Percentiles rank a stretch among this genome's conserved stretches.
Evolutionary conservation across 2,797 vertebrate species (phyloP).

Genomic region (Lutjanus argentimaculatus): DNA sequence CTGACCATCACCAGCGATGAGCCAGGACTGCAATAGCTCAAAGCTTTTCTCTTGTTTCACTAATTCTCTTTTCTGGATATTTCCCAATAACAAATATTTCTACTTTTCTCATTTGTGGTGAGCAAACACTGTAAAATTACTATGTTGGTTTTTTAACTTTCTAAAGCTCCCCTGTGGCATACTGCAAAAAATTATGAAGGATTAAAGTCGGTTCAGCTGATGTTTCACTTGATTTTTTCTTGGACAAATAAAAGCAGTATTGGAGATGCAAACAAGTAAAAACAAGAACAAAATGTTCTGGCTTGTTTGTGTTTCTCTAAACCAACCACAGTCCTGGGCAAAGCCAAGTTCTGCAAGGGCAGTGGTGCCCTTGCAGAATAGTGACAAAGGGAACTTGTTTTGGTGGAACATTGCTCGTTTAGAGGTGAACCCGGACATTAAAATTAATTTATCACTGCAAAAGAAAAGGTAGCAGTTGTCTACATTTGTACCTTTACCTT

Average conservation of each 20-base stretch:
- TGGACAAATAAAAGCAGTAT: not conserved
- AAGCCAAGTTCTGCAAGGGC: no score
- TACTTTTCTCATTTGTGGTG: conserved; percentile 6
- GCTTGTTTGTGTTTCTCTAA: not conserved
- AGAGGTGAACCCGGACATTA: no score
- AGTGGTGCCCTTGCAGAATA: no score
- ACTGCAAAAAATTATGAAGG: not conserved
- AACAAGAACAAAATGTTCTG: not conserved
- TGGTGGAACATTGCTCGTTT: no score
- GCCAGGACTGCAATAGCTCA: not conserved
- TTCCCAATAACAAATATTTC: not conserved
- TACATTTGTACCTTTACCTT: no score
- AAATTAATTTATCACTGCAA: no score
- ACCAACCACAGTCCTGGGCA: no score
- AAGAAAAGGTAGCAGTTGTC: no score
- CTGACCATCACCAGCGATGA: conserved; percentile 3
- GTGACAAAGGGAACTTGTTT: no score
- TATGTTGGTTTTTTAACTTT: conserved; percentile 7
- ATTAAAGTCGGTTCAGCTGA: not conserved
- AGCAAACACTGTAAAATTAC: conserved; percentile 24
- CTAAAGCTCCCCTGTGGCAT: not conserved
- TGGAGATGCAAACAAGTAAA: not conserved
- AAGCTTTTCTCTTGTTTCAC: not conserved
- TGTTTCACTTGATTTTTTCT: not conserved
- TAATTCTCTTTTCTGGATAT: not conserved